A percentile compares a stretch with the other conserved stretches of the same genome.
Evolutionary conservation across 35 echinoderm and acorn worm genomes (phyloP).

Genomic region (Ophioderma brevispina): DNA sequence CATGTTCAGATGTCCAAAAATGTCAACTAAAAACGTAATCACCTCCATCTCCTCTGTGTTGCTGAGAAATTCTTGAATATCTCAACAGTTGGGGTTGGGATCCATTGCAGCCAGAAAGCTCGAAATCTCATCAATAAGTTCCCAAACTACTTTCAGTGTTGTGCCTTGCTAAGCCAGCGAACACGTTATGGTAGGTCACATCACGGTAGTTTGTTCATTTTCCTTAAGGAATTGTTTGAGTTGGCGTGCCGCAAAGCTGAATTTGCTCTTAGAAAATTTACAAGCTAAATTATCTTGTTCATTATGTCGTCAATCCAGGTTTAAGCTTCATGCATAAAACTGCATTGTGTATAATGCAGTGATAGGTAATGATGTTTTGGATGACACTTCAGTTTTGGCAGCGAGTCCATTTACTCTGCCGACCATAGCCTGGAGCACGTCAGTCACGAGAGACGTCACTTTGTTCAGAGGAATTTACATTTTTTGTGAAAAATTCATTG

Average conservation of each 20-base stretch:
- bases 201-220: slow-evolving; percentile 7
- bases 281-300: slow-evolving; percentile 34
- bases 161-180: slow-evolving; percentile 12
- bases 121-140: not conserved
- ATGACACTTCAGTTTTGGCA: slow-evolving; percentile 27
- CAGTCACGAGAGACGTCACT: slow-evolving; percentile 37
- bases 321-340: slow-evolving; percentile 37
- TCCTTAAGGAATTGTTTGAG: slow-evolving; percentile 22
- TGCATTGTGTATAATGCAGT: slow-evolving; percentile 53
- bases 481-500: not conserved
- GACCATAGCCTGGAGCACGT: slow-evolving; percentile 39
- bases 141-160: slow-evolving; percentile 9
- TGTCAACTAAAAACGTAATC: not conserved
- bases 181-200: not conserved
- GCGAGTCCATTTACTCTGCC: slow-evolving; percentile 30
- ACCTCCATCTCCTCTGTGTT: not conserved
- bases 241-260: slow-evolving; percentile 19
- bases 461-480: slow-evolving; percentile 36
- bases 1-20: slow-evolving; percentile 34
- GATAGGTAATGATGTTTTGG: slow-evolving; percentile 33
- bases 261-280: slow-evolving; percentile 40
- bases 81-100: not conserved
- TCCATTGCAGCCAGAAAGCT: not conserved
- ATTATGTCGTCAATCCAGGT: slow-evolving; percentile 33
- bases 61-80: not conserved